Conservation (phyloP, 2,797 vertebrate species). For the Chanos chanos region DNA sequence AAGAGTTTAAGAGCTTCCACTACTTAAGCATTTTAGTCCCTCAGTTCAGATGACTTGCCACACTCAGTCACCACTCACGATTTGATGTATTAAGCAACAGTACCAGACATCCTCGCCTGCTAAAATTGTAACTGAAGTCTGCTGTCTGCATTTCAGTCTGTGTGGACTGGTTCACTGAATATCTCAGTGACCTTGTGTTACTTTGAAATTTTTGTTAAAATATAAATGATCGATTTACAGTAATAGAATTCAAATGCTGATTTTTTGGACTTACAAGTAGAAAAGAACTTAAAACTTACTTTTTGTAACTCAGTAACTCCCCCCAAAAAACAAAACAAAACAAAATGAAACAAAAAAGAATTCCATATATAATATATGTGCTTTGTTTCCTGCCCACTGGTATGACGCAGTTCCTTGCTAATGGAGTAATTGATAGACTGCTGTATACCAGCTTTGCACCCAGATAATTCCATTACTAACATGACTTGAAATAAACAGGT, state of each 20-base stretch:
- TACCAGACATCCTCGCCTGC: conserved; percentile 5
- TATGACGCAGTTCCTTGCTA: too few species aligned
- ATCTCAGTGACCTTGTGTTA: too few species aligned
- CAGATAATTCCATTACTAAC: conserved; percentile 47
- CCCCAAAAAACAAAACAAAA: too few species aligned
- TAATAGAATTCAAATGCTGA: too few species aligned
- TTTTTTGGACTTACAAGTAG: too few species aligned
- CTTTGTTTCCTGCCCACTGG: too few species aligned
- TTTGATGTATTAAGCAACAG: conserved; percentile 12
- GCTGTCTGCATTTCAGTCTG: neutral
- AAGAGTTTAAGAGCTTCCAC: conserved; percentile 10
- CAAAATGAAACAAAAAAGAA: too few species aligned
- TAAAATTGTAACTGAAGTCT: neutral
- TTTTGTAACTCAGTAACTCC: neutral
- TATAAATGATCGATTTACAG: too few species aligned
- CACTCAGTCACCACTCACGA: neutral
- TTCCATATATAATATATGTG: too few species aligned
- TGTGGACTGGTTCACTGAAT: neutral
- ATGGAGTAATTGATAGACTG: neutral
- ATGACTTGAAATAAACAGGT: conserved; percentile 43
- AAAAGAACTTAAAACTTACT: neutral
- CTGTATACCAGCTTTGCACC: neutral
- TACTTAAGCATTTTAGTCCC: conserved; percentile 5
- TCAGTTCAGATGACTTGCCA: conserved; percentile 21
- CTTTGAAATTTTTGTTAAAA: too few species aligned